These are phyloP conservation scores for Anastatus disparis DNA, from an alignment of 1,140 invertebrate genomes.

Conservation along the genomic window DNA sequence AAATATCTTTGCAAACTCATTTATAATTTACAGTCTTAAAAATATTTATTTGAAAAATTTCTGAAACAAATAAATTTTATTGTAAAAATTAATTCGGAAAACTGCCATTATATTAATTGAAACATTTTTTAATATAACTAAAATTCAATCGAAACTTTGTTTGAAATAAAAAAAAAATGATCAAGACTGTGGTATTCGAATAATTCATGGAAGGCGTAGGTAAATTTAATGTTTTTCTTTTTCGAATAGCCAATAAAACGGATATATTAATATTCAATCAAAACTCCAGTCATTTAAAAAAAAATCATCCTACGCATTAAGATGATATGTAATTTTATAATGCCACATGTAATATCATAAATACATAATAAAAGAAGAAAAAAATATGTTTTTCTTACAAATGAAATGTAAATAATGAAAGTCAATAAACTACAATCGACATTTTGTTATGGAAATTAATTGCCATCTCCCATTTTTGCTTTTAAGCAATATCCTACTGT, in stretches of 20 bases:
- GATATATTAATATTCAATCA: conserved; percentile 1
- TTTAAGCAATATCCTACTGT: neutral
- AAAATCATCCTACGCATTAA: conserved; percentile 5
- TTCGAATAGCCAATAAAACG: conserved; percentile 6
- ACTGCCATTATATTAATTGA: too few relatives aligned
- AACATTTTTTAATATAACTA: too few relatives aligned
- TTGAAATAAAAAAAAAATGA: too few relatives aligned
- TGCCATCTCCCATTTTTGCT: neutral
- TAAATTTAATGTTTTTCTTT: too few relatives aligned
- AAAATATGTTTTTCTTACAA: neutral
- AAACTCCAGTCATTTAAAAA: conserved; percentile 1
- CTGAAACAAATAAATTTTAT: too few relatives aligned
- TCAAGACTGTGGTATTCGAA: too few relatives aligned
- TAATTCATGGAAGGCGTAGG: neutral
- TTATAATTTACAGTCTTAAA: too few relatives aligned
- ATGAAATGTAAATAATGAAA: neutral
- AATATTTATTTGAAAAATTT: too few relatives aligned
- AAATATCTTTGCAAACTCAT: too few relatives aligned
- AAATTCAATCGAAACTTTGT: too few relatives aligned
- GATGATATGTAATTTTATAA: conserved; percentile 9
- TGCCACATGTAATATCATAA: neutral
- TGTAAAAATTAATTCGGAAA: too few relatives aligned
- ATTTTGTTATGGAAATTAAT: neutral
- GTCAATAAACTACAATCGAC: neutral
- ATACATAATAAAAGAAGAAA: neutral